These are phyloP conservation scores for Scaptomyza graminum DNA, from an alignment of 1,140 invertebrate genomes.

Conservation along the genomic window DNA sequence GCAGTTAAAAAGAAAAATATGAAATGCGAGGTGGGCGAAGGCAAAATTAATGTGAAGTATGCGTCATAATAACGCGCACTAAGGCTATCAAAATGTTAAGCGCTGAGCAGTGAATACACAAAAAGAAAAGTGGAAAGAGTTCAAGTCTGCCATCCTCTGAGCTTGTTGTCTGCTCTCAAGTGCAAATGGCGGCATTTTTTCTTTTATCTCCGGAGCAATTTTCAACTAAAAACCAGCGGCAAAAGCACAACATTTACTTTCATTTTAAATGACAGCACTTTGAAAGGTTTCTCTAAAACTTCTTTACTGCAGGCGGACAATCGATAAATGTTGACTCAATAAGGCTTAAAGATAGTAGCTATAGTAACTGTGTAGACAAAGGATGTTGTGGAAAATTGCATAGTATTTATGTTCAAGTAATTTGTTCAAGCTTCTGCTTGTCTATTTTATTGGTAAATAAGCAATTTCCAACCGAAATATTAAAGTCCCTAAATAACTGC, in stretches of 20 bases:
- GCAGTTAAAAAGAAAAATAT: conserved; percentile 11
- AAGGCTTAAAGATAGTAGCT: neutral
- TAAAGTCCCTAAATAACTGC: neutral
- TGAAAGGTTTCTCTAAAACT: neutral
- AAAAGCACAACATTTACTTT: conserved; percentile 18
- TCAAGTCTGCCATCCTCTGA: neutral
- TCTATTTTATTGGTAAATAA: too few species aligned
- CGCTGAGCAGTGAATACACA: neutral
- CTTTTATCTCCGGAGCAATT: conserved; percentile 37
- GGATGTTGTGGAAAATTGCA: too few species aligned
- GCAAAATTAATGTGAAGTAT: conserved; percentile 26
- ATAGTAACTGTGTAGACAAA: neutral
- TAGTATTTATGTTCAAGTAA: too few species aligned
- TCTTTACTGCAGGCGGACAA: neutral
- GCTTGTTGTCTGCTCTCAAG: conserved; percentile 12
- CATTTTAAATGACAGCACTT: neutral
- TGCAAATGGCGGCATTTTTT: conserved; percentile 27
- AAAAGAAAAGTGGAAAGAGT: neutral
- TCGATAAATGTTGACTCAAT: conserved; percentile 12
- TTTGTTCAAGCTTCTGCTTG: too few species aligned
- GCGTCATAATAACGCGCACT: conserved; percentile 34
- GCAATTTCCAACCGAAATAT: too few species aligned
- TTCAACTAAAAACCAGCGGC: conserved; percentile 6
- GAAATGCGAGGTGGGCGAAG: neutral
- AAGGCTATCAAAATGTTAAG: conserved; percentile 37